phyloP scores from a whole-genome alignment of 2,888 invertebrate species.

The Aporophyla lueneburgensis region DNA sequence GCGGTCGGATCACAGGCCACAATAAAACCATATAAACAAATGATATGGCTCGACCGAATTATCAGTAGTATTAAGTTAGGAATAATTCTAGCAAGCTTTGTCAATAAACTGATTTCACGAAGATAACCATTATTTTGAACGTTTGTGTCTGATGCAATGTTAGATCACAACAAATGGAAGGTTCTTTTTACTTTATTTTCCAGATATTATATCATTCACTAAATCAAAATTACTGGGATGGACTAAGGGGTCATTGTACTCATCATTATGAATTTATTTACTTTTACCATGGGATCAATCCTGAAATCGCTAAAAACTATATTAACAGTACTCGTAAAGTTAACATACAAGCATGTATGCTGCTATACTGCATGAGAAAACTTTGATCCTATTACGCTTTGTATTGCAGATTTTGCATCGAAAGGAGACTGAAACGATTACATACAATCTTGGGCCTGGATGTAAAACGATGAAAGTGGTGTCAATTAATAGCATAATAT shows the following conservation, averaged over 20 bases:
- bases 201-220: not conserved
- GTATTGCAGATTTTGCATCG: not conserved
- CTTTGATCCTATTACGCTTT: not conserved
- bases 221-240: not conserved
- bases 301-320: not conserved
- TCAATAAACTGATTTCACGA: slow-evolving; percentile 26
- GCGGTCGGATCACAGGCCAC: slow-evolving; percentile 41
- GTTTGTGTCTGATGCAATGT: slow-evolving; percentile 1
- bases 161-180: not conserved
- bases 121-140: slow-evolving; percentile 3
- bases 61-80: slow-evolving; percentile 27
- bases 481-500: no score
- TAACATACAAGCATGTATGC: no score
- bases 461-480: no score
- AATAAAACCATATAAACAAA: slow-evolving; percentile 55
- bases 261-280: no score
- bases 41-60: slow-evolving; percentile 50
- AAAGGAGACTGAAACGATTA: no score
- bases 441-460: no score
- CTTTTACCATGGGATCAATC: no score
- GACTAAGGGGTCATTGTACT: not conserved
- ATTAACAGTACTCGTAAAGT: not conserved
- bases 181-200: not conserved
- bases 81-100: slow-evolving; percentile 30
- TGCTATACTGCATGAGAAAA: not conserved